Conservation (phyloP, 2,797 vertebrate species). For the Alcedo quadribrachys region DNA sequence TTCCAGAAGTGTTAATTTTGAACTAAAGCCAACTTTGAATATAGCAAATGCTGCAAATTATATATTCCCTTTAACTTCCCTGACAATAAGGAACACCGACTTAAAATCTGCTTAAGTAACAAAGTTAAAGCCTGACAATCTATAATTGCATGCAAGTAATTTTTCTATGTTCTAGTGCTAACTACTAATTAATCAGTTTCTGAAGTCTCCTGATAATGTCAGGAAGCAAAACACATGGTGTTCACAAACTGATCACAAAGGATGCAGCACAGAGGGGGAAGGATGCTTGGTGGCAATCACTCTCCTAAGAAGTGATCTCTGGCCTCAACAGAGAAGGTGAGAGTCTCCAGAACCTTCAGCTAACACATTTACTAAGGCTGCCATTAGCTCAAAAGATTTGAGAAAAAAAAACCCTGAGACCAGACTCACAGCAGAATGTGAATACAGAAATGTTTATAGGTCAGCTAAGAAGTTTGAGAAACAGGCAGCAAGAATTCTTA, state of each 20-base stretch:
- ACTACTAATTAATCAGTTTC: neutral
- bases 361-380: neutral
- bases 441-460: neutral
- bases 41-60: neutral
- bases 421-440: neutral
- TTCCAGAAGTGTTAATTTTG: neutral
- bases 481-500: neutral
- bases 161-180: neutral
- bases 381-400: neutral
- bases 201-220: neutral
- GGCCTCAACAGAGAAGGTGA: neutral
- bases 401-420: neutral
- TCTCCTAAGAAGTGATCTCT: neutral
- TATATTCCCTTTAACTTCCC: neutral
- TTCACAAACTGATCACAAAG: neutral
- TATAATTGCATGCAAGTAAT: neutral
- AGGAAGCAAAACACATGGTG: neutral
- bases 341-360: neutral
- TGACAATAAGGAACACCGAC: neutral
- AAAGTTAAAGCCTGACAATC: neutral
- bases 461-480: neutral
- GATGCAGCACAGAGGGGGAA: rapidly evolving
- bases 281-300: neutral
- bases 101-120: neutral
- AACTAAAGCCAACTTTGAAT: neutral